phyloP scores from a whole-genome alignment of 2,113 vertebrate species.

The Egretta garzetta region DNA sequence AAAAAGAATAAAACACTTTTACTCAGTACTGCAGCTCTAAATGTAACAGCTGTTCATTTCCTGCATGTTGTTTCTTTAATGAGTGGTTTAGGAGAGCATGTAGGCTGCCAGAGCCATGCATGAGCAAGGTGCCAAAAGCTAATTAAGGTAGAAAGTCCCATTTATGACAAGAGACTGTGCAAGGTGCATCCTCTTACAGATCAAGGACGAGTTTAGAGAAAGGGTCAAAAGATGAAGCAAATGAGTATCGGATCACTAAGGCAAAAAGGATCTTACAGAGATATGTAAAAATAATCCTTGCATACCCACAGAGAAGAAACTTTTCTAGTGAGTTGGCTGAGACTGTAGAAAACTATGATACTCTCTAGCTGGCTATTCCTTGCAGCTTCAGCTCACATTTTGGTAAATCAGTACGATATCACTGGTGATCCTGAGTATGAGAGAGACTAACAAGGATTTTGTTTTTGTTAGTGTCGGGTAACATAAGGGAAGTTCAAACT shows the following conservation, averaged over 20 bases:
- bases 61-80: conserved; percentile 57
- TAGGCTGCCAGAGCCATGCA: neutral
- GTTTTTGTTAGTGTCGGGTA: neutral
- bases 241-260: neutral
- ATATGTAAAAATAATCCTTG: neutral
- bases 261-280: neutral
- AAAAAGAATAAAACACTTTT: conserved; percentile 57
- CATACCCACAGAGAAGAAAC: neutral
- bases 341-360: neutral
- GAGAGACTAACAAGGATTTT: neutral
- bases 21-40: conserved; percentile 51
- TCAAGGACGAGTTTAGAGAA: neutral
- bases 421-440: neutral
- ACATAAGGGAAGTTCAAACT: neutral
- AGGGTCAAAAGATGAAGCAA: neutral
- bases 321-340: neutral
- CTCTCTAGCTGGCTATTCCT: neutral
- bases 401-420: neutral
- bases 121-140: conserved; percentile 24
- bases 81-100: neutral
- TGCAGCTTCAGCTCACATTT: neutral
- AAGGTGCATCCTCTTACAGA: neutral
- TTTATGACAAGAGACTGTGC: neutral
- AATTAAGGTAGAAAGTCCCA: conserved; percentile 38
- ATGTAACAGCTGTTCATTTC: conserved; percentile 57